Conservation (phyloP, 1,140 invertebrate species). For the Drosophila elegans region DNA sequence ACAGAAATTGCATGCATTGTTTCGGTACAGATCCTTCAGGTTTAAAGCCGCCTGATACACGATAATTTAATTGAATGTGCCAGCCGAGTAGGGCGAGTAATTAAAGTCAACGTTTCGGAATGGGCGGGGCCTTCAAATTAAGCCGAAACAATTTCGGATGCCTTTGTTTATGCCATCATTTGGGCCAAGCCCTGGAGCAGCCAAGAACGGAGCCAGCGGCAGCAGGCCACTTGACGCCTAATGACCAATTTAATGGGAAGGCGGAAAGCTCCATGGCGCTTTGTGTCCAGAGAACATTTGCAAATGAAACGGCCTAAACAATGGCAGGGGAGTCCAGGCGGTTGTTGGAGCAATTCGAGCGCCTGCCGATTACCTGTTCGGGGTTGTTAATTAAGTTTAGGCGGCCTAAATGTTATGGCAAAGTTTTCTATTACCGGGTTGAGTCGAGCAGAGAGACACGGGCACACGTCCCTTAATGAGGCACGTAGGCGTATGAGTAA, state of each 20-base stretch:
- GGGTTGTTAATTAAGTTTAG: slow-evolving; percentile 80
- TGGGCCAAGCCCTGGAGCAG: slow-evolving; percentile 19
- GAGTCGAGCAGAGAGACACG: not conserved
- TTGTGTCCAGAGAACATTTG: slow-evolving; percentile 64
- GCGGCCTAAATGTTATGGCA: slow-evolving; percentile 71
- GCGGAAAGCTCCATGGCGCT: slow-evolving; percentile 36
- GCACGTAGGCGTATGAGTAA: slow-evolving; percentile 81
- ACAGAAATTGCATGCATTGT: slow-evolving; percentile 13
- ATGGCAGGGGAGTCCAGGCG: slow-evolving; percentile 12
- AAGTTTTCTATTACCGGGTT: slow-evolving; percentile 77
- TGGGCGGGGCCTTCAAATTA: slow-evolving; percentile 62
- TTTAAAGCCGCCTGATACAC: slow-evolving; percentile 53
- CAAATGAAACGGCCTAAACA: slow-evolving; percentile 73
- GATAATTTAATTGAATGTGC: slow-evolving; percentile 55
- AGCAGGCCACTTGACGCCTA: slow-evolving; percentile 77
- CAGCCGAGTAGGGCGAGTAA: slow-evolving; percentile 29
- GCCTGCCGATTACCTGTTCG: slow-evolving; percentile 71
- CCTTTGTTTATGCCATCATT: slow-evolving; percentile 46
- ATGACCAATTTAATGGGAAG: slow-evolving; percentile 77
- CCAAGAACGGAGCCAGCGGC: slow-evolving; percentile 20
- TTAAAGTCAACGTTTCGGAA: slow-evolving; percentile 22
- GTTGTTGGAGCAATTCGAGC: slow-evolving; percentile 18
- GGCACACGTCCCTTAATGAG: slow-evolving; percentile 68
- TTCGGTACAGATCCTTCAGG: slow-evolving; percentile 14
- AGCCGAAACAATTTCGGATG: slow-evolving; percentile 71